phyloP scores from a whole-genome alignment of 2,113 vertebrate species.

The Dicrurus megarhynchus region DNA sequence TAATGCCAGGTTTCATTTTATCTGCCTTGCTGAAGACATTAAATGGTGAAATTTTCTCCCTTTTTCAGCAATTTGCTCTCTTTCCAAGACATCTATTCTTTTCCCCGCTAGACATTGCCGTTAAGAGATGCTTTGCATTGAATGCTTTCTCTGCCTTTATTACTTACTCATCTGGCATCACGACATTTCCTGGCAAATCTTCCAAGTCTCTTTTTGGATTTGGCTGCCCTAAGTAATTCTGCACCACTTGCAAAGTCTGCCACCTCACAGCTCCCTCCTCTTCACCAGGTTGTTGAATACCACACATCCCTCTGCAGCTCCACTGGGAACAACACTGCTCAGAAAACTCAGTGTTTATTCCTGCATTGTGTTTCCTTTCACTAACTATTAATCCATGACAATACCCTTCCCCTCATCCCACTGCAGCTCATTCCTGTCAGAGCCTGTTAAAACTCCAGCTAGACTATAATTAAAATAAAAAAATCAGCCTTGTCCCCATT shows the following conservation, averaged over 20 bases:
- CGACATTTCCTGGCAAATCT: slow-evolving; percentile 16
- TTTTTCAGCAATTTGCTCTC: background rate
- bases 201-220: background rate
- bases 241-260: slow-evolving; percentile 36
- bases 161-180: background rate
- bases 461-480: background rate
- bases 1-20: background rate
- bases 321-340: background rate
- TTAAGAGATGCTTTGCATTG: background rate
- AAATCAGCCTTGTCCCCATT: background rate
- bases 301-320: background rate
- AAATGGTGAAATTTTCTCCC: background rate
- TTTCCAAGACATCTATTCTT: background rate
- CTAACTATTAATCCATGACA: background rate
- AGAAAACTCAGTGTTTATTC: background rate
- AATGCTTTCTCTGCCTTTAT: background rate
- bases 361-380: background rate
- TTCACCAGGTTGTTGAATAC: background rate
- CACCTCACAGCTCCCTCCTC: slow-evolving; percentile 40
- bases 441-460: background rate
- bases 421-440: background rate
- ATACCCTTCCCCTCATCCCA: background rate
- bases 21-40: background rate
- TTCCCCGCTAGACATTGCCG: background rate
- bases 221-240: slow-evolving; percentile 13